These are phyloP conservation scores for Nasonia giraulti DNA, from an alignment of 1,140 invertebrate species.

Conservation along the genomic window DNA sequence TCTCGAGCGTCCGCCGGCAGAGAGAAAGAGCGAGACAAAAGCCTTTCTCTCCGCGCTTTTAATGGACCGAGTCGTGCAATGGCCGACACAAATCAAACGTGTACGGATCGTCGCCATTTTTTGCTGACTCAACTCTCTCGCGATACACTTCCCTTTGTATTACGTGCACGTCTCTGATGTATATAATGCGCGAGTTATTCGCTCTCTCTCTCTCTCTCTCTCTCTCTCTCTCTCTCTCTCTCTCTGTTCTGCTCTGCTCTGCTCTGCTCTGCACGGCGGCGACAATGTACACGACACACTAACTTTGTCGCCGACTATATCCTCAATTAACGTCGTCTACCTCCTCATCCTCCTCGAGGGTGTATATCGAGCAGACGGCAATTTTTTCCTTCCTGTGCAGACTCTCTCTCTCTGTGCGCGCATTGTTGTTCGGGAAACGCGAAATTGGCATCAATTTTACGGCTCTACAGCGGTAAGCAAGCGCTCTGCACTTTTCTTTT, in stretches of 20 bases:
- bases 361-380: neutral
- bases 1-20: neutral
- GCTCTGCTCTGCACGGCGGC: neutral
- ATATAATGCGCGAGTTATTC: neutral
- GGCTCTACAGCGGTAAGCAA: too few species aligned
- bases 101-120: constrained; percentile 35
- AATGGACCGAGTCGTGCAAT: constrained; percentile 33
- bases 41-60: constrained; percentile 30
- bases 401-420: too few species aligned
- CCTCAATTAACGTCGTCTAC: constrained; percentile 33
- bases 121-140: constrained; percentile 41
- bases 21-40: constrained; percentile 30
- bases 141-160: neutral
- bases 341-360: neutral
- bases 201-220: neutral
- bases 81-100: constrained; percentile 45
- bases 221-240: neutral
- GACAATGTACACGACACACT: neutral
- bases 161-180: neutral
- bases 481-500: neutral
- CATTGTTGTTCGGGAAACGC: neutral
- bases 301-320: constrained; percentile 26
- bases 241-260: too few species aligned
- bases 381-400: neutral
- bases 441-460: constrained; percentile 23